phyloP scores from a whole-genome alignment of 2,113 vertebrate species.

The Ictidomys tridecemlineatus region DNA sequence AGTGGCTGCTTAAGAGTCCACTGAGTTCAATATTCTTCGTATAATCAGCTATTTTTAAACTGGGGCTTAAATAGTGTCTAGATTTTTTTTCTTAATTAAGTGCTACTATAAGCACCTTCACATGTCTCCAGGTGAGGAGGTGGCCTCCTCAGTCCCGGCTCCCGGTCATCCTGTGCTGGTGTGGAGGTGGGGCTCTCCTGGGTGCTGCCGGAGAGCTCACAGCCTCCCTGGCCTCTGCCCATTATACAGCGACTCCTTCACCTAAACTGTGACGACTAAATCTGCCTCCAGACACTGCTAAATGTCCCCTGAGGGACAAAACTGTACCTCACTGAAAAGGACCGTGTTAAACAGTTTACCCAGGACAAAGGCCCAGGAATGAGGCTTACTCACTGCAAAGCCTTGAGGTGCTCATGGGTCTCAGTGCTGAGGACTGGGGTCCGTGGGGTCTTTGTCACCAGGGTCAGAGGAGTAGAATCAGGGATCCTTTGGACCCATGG shows the following conservation, averaged over 20 bases:
- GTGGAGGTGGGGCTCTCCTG: not conserved
- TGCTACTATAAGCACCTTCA: not conserved
- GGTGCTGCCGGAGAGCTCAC: not conserved
- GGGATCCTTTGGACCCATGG: too few species aligned
- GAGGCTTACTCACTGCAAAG: not conserved
- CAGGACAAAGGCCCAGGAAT: not conserved
- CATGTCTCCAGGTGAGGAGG: not conserved
- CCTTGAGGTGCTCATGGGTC: fast-evolving
- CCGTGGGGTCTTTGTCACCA: not conserved
- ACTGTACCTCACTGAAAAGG: not conserved
- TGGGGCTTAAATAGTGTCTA: not conserved
- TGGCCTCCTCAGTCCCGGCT: not conserved
- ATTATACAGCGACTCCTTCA: not conserved
- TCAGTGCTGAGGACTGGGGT: not conserved
- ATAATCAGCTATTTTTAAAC: not conserved
- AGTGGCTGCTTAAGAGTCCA: not conserved
- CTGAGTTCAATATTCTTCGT: not conserved
- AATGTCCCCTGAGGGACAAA: not conserved
- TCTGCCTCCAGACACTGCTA: not conserved
- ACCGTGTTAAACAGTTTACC: not conserved
- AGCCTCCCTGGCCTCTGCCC: not conserved
- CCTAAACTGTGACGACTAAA: not conserved
- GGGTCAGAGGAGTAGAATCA: too few species aligned
- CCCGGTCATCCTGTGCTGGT: not conserved
- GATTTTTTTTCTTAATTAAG: not conserved